Evolutionary conservation across 2,888 invertebrate species (phyloP).

Genomic region (Xiphydria camelus): DNA sequence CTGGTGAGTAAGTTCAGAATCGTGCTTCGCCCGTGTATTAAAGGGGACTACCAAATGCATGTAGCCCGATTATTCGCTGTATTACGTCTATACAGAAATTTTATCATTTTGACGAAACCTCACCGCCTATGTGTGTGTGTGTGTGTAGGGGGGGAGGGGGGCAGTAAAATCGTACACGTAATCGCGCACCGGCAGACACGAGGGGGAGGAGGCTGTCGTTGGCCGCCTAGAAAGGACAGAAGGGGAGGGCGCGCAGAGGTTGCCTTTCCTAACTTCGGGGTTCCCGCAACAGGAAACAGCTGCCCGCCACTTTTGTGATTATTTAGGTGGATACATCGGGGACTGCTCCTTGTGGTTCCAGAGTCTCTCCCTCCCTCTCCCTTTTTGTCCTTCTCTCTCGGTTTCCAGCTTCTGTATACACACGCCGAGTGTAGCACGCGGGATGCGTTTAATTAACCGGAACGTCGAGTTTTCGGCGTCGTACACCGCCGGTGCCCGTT

Average conservation of each 20-base stretch:
- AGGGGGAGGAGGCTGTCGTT: background rate
- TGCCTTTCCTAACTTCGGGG: conserved; percentile 21
- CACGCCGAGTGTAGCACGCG: too few species aligned
- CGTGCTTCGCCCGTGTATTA: too few species aligned
- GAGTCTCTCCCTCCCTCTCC: conserved; percentile 2
- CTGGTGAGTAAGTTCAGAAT: too few species aligned
- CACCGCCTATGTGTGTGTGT: too few species aligned
- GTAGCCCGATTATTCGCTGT: too few species aligned
- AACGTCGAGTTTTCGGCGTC: conserved; percentile 19
- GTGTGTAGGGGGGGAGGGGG: too few species aligned
- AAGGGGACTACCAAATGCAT: too few species aligned
- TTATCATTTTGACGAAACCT: too few species aligned
- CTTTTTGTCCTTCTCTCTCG: conserved; percentile 11
- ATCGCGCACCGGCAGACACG: too few species aligned
- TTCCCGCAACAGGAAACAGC: conserved; percentile 49
- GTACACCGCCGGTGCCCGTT: background rate
- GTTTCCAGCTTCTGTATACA: conserved; percentile 10
- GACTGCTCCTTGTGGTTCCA: conserved; percentile 13
- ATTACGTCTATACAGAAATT: too few species aligned
- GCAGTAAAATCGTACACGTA: background rate
- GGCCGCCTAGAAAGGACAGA: background rate
- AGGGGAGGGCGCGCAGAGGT: conserved; percentile 4
- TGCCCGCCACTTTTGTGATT: conserved; percentile 39
- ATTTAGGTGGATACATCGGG: conserved; percentile 23
- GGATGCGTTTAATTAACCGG: conserved; percentile 34